These are phyloP conservation scores for Felis catus DNA, from an alignment of 2,113 vertebrate genomes.

Conservation along the genomic window DNA sequence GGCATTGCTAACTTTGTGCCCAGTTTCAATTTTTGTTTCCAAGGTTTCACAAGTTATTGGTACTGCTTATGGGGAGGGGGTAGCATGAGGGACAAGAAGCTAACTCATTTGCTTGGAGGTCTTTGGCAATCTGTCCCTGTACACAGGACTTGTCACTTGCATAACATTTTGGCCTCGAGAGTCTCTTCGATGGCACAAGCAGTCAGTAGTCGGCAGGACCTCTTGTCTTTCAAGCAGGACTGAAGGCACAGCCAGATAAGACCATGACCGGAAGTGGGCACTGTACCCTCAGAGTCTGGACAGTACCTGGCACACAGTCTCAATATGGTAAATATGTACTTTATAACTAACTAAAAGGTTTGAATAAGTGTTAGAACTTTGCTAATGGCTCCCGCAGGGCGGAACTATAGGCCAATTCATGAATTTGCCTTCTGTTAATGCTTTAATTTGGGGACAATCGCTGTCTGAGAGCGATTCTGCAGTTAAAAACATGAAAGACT, in stretches of 20 bases:
- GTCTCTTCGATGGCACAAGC: not conserved
- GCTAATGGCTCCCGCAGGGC: not conserved
- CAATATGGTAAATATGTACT: not conserved
- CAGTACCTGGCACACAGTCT: not conserved
- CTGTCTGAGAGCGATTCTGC: slow-evolving; percentile 25
- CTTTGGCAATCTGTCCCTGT: not conserved
- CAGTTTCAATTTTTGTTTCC: not conserved
- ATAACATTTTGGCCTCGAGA: not conserved
- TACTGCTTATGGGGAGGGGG: not conserved
- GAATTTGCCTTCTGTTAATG: slow-evolving; percentile 36
- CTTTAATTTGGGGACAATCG: slow-evolving; percentile 48
- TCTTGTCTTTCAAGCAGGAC: slow-evolving; percentile 5
- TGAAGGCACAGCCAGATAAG: not conserved
- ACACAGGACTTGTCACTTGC: not conserved
- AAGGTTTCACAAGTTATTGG: not conserved
- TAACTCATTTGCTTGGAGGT: not conserved
- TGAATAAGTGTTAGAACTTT: not conserved
- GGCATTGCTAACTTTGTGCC: slow-evolving; percentile 30
- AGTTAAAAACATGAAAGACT: slow-evolving; percentile 49
- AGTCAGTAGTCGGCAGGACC: not conserved
- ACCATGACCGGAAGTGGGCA: not conserved
- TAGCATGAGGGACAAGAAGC: not conserved
- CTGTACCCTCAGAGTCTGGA: not conserved
- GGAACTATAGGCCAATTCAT: slow-evolving; percentile 44
- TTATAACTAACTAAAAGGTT: not conserved